phyloP scores from a whole-genome alignment of 2,888 invertebrate species.

The Caenorhabditis afra region DNA sequence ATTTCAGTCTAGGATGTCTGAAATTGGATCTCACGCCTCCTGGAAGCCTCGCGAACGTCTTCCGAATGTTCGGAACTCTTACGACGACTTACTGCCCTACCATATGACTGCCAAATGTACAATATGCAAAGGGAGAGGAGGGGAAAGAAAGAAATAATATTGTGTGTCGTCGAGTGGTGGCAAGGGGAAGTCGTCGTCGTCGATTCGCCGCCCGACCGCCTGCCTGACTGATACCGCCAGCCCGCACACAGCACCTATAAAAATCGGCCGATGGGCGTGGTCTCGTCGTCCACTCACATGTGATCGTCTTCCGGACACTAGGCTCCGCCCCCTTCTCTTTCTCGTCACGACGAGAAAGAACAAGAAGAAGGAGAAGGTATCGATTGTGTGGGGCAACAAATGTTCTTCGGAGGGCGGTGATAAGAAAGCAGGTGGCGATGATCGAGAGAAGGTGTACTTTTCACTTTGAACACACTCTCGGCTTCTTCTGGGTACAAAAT shows the following conservation, averaged over 20 bases:
- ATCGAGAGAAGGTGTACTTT: conserved; percentile 10
- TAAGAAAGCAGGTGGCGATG: not conserved
- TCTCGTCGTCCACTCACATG: conserved; percentile 20
- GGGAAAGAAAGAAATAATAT: no score
- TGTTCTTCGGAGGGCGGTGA: not conserved
- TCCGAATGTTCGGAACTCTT: no score
- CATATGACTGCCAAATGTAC: no score
- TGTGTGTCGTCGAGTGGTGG: not conserved
- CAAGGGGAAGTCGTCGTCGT: conserved; percentile 3
- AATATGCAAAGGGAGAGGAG: no score
- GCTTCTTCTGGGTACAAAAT: conserved; percentile 6
- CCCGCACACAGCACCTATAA: conserved; percentile 36
- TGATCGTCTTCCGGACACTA: conserved; percentile 35
- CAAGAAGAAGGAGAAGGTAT: conserved; percentile 3
- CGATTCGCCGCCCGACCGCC: conserved; percentile 10
- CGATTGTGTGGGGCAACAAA: conserved; percentile 4
- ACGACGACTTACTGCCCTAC: no score
- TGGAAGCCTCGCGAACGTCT: no score
- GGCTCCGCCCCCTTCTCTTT: conserved; percentile 1
- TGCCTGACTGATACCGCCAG: conserved; percentile 16
- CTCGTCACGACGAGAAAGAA: conserved; percentile 10
- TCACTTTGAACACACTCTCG: conserved; percentile 9
- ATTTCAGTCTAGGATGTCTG: no score
- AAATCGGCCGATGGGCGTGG: conserved; percentile 43
- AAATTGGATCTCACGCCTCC: no score